These are phyloP conservation scores for Thermophis baileyi DNA, from an alignment of 2,113 vertebrate species.

Conservation along the genomic window DNA sequence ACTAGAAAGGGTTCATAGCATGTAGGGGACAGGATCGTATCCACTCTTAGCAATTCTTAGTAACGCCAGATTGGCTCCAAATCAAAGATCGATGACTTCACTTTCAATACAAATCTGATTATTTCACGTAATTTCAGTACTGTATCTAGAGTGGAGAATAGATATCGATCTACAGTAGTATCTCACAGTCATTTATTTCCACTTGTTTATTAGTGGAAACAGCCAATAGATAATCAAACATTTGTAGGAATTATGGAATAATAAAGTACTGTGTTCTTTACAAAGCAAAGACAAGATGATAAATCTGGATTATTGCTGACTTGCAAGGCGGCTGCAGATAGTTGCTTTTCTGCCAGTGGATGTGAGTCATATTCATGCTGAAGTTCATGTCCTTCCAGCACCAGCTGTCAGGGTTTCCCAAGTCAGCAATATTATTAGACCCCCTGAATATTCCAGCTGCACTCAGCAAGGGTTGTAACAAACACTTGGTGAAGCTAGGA, in stretches of 20 bases:
- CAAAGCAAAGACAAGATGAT: constrained; percentile 19
- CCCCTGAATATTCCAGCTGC: constrained; percentile 46
- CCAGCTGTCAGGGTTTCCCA: constrained; percentile 58
- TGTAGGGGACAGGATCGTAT: background rate
- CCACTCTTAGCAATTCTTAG: background rate
- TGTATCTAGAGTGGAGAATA: background rate
- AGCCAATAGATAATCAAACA: background rate
- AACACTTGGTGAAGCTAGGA: background rate
- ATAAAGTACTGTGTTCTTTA: background rate
- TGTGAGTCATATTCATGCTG: constrained; percentile 50
- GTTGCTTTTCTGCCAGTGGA: constrained; percentile 37
- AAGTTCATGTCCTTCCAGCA: constrained; percentile 56
- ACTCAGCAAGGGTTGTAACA: constrained; percentile 29
- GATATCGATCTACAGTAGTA: background rate
- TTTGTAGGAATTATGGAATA: background rate
- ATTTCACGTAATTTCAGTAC: background rate
- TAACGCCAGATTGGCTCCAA: background rate
- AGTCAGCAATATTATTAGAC: constrained; percentile 26
- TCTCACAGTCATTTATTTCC: background rate
- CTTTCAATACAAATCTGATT: background rate
- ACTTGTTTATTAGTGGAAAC: constrained; percentile 19
- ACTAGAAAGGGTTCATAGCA: background rate
- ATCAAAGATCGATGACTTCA: background rate
- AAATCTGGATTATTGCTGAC: background rate
- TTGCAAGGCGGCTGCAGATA: constrained; percentile 6